These are phyloP conservation scores for Rhopalosiphum padi DNA, from an alignment of 1,140 invertebrate genomes.

Conservation along the genomic window DNA sequence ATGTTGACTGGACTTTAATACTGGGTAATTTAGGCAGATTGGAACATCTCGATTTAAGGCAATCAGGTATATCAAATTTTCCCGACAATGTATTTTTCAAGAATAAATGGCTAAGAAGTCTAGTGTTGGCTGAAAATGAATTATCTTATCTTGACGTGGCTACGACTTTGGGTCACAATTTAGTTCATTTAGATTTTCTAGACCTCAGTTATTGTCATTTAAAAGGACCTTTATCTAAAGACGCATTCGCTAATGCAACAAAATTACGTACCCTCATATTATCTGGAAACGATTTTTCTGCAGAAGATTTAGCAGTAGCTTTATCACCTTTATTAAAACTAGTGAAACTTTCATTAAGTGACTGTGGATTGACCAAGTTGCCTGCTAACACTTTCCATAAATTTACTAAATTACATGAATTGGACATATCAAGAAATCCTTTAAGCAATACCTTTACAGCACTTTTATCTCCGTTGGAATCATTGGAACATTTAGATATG, in stretches of 20 bases:
- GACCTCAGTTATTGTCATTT: constrained; percentile 76
- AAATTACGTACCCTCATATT: constrained; percentile 72
- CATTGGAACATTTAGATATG: constrained; percentile 76
- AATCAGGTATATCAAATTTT: constrained; percentile 70
- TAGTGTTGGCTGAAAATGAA: constrained; percentile 73
- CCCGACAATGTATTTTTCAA: constrained; percentile 73
- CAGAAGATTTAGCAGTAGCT: constrained; percentile 72
- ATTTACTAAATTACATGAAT: constrained; percentile 69
- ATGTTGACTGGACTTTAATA: constrained; percentile 70
- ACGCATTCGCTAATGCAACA: constrained; percentile 74
- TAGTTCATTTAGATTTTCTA: constrained; percentile 72
- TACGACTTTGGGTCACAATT: constrained; percentile 71
- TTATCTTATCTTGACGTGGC: constrained; percentile 71
- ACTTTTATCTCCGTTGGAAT: constrained; percentile 71
- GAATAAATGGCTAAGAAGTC: constrained; percentile 71
- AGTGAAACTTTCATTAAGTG: constrained; percentile 72
- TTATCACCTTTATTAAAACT: constrained; percentile 71
- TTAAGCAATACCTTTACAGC: constrained; percentile 73
- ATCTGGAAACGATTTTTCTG: constrained; percentile 74
- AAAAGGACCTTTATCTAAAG: constrained; percentile 71
- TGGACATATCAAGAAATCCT: constrained; percentile 75
- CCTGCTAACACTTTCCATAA: constrained; percentile 72
- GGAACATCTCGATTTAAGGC: constrained; percentile 72
- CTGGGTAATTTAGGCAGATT: constrained; percentile 69
- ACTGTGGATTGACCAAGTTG: constrained; percentile 71